phyloP scores from a whole-genome alignment of 2,888 invertebrate genomes.

The Athalia cordata region DNA sequence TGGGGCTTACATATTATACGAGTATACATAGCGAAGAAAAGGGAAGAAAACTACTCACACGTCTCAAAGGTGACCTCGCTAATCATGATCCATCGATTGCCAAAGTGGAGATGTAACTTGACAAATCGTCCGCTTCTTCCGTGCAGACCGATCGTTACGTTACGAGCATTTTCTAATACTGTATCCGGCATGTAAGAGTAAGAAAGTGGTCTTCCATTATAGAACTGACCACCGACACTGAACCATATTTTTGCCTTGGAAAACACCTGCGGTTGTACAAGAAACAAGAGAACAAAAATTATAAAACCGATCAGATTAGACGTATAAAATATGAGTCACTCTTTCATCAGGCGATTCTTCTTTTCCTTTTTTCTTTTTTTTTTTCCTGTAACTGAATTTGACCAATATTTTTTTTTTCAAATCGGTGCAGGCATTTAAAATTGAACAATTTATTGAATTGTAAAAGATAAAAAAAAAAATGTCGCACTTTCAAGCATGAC shows the following conservation, averaged over 20 bases:
- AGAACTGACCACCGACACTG: slow-evolving; percentile 78
- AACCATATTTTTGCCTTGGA: slow-evolving; percentile 80
- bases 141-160: slow-evolving; percentile 81
- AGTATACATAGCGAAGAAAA: not conserved
- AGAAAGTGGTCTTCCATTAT: slow-evolving; percentile 76
- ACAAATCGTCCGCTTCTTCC: slow-evolving; percentile 78
- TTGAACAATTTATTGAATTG: no score
- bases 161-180: slow-evolving; percentile 80
- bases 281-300: slow-evolving; percentile 51
- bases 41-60: slow-evolving; percentile 69
- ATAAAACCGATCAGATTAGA: not conserved
- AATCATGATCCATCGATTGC: slow-evolving; percentile 82
- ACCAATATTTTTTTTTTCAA: no score
- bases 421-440: no score
- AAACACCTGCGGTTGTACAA: slow-evolving; percentile 77
- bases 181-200: slow-evolving; percentile 79
- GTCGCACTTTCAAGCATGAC: no score
- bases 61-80: slow-evolving; percentile 81
- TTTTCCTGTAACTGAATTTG: no score
- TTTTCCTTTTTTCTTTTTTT: no score
- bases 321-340: no score
- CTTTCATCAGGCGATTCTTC: no score
- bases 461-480: no score
- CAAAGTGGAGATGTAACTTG: slow-evolving; percentile 80
- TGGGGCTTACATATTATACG: not conserved